Percentiles rank a stretch among this genome's conserved stretches.
phyloP scores from a whole-genome alignment of 2,113 vertebrate genomes.

The Callithrix jacchus region DNA sequence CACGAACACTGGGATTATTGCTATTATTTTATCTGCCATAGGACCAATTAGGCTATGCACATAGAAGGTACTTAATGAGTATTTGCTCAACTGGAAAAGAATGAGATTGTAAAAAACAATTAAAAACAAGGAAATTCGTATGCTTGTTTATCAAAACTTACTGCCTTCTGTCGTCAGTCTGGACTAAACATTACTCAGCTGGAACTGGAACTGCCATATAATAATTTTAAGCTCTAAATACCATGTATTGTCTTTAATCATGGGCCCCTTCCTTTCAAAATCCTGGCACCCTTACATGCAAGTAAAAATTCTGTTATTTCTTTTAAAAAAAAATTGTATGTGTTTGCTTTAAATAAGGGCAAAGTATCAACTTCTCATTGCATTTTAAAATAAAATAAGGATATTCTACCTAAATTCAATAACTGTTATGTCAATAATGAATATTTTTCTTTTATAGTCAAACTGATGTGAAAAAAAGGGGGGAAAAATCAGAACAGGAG shows the following conservation, averaged over 20 bases:
- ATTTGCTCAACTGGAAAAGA: conserved; percentile 41
- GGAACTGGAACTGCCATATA: neutral
- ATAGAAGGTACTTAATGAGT: conserved; percentile 32
- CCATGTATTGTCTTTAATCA: neutral
- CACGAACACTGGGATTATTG: neutral
- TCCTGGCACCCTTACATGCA: neutral
- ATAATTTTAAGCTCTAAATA: neutral
- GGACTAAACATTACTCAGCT: neutral
- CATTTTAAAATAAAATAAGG: neutral
- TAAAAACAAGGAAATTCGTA: conserved; percentile 22
- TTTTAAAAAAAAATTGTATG: neutral
- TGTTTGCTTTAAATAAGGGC: neutral
- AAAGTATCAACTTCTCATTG: neutral
- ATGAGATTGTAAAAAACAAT: conserved; percentile 28
- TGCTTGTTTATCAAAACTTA: conserved; percentile 14
- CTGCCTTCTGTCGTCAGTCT: conserved; percentile 1
- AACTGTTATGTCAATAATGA: neutral
- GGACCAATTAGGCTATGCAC: conserved; percentile 5
- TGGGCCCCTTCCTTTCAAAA: neutral
- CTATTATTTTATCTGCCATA: conserved; percentile 32
- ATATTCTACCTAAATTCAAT: neutral
- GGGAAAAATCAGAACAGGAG: neutral
- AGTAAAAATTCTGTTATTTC: neutral
- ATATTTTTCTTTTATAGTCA: neutral
- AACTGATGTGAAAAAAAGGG: neutral